Conservation (phyloP, 2,113 vertebrate species). For the Phainopepla nitens region DNA sequence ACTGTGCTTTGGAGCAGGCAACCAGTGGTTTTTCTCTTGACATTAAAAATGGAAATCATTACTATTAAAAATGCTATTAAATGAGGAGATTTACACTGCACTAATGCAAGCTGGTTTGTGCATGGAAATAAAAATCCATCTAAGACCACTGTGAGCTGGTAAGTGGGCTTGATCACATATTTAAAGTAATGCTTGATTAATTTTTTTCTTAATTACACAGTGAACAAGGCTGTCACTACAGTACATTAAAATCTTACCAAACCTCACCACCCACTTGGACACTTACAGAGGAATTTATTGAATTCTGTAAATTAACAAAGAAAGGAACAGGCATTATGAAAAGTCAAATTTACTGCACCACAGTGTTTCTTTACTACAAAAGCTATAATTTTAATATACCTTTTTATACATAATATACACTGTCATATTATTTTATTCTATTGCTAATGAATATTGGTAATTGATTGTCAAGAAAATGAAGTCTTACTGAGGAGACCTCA, state of each 20-base stretch:
- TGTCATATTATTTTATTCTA: neutral
- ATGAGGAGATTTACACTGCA: neutral
- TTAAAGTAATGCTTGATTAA: conserved; percentile 2
- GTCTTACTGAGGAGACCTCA: neutral
- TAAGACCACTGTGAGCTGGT: neutral
- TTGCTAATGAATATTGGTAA: neutral
- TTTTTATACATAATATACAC: neutral
- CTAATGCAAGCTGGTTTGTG: neutral
- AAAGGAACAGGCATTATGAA: neutral
- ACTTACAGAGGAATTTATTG: neutral
- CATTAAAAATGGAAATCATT: neutral
- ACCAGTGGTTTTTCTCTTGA: conserved; percentile 24
- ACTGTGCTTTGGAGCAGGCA: conserved; percentile 6
- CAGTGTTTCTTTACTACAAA: neutral
- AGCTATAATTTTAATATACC: neutral
- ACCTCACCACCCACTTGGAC: neutral
- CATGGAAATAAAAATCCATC: neutral
- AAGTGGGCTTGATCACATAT: neutral
- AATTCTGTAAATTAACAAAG: neutral
- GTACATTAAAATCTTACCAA: neutral
- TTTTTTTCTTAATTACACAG: neutral
- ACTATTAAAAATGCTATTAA: neutral
- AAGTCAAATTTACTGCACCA: neutral
- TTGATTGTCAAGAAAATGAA: neutral
- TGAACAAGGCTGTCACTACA: neutral